Percentiles rank a stretch among this genome's conserved stretches.
Evolutionary conservation across 2,113 vertebrate genomes (phyloP).

Genomic region (Tricholaema leucomelas): DNA sequence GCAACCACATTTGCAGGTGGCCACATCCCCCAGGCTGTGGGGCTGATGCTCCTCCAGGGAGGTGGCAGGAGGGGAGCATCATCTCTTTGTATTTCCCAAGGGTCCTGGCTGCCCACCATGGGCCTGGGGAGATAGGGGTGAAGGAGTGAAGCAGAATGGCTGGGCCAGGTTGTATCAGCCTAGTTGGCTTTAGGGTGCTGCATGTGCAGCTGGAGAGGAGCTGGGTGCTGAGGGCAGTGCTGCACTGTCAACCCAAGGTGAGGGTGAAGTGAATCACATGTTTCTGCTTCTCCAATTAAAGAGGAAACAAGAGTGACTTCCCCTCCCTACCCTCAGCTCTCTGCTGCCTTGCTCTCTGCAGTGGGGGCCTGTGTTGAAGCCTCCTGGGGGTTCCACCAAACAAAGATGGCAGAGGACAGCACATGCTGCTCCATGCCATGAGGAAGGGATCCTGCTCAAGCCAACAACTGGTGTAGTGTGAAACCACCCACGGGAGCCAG

Average conservation of each 20-base stretch:
- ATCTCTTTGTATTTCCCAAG: background rate
- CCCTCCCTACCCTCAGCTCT: background rate
- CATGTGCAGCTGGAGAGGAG: background rate
- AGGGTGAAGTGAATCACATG: background rate
- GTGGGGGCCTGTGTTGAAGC: fast-evolving
- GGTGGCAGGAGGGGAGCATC: background rate
- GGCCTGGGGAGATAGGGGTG: background rate
- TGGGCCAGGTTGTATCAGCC: background rate
- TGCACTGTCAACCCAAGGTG: background rate
- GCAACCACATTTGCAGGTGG: background rate
- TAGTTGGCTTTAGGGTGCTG: background rate
- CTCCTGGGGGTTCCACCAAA: background rate
- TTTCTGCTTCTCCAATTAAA: constrained; percentile 53
- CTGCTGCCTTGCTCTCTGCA: background rate
- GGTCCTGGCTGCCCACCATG: background rate
- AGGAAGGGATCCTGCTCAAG: background rate
- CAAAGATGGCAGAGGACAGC: background rate
- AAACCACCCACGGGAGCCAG: background rate
- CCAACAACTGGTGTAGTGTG: fast-evolving
- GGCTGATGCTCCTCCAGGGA: background rate
- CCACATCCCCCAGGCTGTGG: fast-evolving
- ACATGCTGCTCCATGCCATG: fast-evolving
- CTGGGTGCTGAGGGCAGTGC: background rate
- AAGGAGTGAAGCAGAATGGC: background rate
- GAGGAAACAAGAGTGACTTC: constrained; percentile 16